phyloP scores from a whole-genome alignment of 2,888 invertebrate genomes.

The Eremobia ochroleuca region DNA sequence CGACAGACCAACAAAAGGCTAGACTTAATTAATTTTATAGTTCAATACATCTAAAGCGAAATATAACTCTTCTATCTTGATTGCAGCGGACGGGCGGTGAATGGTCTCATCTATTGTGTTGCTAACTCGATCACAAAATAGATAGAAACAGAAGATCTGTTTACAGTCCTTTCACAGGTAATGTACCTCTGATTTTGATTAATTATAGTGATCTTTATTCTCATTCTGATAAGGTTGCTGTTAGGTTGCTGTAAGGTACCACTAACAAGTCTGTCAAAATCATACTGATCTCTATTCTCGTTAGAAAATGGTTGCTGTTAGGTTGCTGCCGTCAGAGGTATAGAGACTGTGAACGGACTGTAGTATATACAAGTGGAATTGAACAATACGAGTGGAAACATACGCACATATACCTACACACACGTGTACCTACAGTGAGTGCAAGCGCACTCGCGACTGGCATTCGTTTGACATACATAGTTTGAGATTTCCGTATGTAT shows the following conservation, averaged over 20 bases:
- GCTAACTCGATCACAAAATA: background rate
- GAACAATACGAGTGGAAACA: too few relatives aligned
- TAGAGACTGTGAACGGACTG: too few relatives aligned
- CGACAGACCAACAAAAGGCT: constrained; percentile 28
- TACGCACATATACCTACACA: background rate
- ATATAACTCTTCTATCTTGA: constrained; percentile 51
- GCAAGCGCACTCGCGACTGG: background rate
- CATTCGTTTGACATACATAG: background rate
- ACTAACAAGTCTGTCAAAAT: too few relatives aligned
- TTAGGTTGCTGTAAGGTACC: too few relatives aligned
- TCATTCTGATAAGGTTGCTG: too few relatives aligned
- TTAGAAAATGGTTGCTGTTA: too few relatives aligned
- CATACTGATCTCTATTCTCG: too few relatives aligned
- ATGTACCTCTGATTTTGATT: background rate
- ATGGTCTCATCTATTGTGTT: constrained; percentile 22
- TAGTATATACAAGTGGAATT: too few relatives aligned
- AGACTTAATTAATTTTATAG: constrained; percentile 41
- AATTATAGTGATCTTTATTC: too few relatives aligned
- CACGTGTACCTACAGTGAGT: background rate
- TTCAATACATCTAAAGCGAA: constrained; percentile 38
- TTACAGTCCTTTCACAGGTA: background rate
- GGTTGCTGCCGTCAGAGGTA: too few relatives aligned
- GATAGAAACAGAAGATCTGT: constrained; percentile 12
- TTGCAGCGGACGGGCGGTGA: constrained; percentile 35
- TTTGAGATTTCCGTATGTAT: background rate